Base-by-base conservation (phyloP, 2,888 invertebrate species). In the Caenorhabditis macrosperma region DNA sequence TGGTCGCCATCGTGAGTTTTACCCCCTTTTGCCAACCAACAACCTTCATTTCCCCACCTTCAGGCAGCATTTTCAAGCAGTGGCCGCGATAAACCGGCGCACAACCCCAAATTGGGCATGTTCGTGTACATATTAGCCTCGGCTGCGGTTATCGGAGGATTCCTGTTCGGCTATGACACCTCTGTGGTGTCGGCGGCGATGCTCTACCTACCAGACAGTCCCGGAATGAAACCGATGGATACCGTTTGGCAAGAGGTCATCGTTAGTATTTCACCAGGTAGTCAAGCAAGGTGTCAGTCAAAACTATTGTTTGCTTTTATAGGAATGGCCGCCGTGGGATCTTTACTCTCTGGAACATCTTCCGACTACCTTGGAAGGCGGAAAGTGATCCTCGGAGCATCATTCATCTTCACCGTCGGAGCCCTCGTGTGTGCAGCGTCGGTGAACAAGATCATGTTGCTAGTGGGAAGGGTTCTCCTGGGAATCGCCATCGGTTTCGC, bases 161-260 rank as follows among this genome's bases (percentile, higher is more conserved):
- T 89, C n/a, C 77, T 89, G 10, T 93, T 93, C 87, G 93, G 93
- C n/a, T 93, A 93, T 88, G 93, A 93, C 85, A 93, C 93, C 0
- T 93, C 93, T 6, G 92, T 93, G 28, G 91, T 93, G 1, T 93
- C 93, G 10, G 79, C 79, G 1, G 89, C 89, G 4, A 87, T 89
- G 88, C 71, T 89, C 0, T 89, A 85, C 59, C 75, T 89, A 26
- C 86, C 85, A 6, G 71, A 85, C 28, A 82, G 81, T 24, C 55
- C 77, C 0, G 82, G 84, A 7, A 71, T 89, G 69, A 82, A 83
- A 15, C 85, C 85, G 1, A 66, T 89, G 82, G 50, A 78, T 33
- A 83, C 81, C 10, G 55, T 86, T 5, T 89, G 89, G 88, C 83
- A 88, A 26, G 89, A 88, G 75, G 64, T 89, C n/a, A 83, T 89